These are phyloP conservation scores for Oithona nana DNA, from an alignment of 2,888 invertebrate species.

Conservation along the genomic window DNA sequence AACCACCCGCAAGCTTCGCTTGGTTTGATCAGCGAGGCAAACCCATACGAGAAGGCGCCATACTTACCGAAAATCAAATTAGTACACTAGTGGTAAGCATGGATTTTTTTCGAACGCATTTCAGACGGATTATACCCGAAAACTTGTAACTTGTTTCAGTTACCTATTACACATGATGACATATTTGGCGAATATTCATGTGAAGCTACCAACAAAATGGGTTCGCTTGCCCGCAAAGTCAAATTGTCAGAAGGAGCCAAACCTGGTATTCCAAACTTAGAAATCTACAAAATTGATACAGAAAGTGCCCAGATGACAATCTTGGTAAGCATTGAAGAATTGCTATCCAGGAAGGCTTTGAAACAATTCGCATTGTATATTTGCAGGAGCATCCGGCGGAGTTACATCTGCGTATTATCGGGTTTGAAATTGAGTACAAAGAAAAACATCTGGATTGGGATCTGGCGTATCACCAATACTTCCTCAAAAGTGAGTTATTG, in stretches of 20 bases:
- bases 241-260: constrained; percentile 35
- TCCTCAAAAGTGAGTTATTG: constrained; percentile 20
- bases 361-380: background rate
- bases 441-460: constrained; percentile 19
- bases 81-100: constrained; percentile 7
- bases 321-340: background rate
- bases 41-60: background rate
- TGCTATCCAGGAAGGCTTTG: background rate
- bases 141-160: constrained; percentile 18
- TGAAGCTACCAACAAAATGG: constrained; percentile 34
- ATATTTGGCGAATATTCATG: constrained; percentile 35
- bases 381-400: constrained; percentile 6
- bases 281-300: constrained; percentile 12
- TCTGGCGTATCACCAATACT: constrained; percentile 18
- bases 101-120: too few relatives aligned
- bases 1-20: constrained; percentile 21
- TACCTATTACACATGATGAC: constrained; percentile 22
- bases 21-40: constrained; percentile 19
- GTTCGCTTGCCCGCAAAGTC: constrained; percentile 33
- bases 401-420: constrained; percentile 18
- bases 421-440: constrained; percentile 21
- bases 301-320: constrained; percentile 7
- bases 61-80: constrained; percentile 1
- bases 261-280: constrained; percentile 32
- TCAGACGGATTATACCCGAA: background rate